Evolutionary conservation across 2,113 vertebrate genomes (phyloP).

Genomic region (Psophia crepitans): DNA sequence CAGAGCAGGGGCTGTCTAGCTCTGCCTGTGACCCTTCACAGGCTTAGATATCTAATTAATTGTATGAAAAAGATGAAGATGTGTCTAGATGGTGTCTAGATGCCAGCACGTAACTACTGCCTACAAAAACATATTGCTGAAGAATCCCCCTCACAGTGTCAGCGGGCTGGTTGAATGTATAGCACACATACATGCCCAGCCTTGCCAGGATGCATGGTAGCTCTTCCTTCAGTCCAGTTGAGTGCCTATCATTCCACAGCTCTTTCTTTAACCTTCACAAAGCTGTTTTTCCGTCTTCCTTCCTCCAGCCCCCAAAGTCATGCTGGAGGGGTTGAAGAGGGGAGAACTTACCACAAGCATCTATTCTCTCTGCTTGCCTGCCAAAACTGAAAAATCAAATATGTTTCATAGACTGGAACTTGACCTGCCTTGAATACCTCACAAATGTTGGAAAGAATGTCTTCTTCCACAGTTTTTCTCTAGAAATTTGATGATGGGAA

Average conservation of each 20-base stretch:
- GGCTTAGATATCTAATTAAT: background rate
- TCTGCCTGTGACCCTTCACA: background rate
- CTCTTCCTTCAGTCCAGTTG: background rate
- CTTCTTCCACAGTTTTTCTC: background rate
- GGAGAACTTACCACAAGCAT: background rate
- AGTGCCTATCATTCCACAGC: background rate
- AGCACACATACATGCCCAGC: background rate
- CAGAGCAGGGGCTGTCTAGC: background rate
- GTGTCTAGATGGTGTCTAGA: background rate
- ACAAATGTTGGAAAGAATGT: background rate
- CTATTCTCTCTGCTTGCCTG: background rate
- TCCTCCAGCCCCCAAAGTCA: background rate
- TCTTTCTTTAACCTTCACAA: background rate
- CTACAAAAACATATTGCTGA: background rate
- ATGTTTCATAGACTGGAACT: background rate
- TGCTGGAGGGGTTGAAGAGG: background rate
- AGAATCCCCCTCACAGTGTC: background rate
- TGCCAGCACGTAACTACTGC: background rate
- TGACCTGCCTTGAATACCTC: background rate
- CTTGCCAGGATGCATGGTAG: background rate
- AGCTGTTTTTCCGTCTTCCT: background rate
- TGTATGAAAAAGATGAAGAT: background rate
- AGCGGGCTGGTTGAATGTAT: background rate
- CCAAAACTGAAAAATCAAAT: background rate
- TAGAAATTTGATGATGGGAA: background rate